phyloP scores from a whole-genome alignment of 1,140 invertebrate species.

The Scaptomyza montana region DNA sequence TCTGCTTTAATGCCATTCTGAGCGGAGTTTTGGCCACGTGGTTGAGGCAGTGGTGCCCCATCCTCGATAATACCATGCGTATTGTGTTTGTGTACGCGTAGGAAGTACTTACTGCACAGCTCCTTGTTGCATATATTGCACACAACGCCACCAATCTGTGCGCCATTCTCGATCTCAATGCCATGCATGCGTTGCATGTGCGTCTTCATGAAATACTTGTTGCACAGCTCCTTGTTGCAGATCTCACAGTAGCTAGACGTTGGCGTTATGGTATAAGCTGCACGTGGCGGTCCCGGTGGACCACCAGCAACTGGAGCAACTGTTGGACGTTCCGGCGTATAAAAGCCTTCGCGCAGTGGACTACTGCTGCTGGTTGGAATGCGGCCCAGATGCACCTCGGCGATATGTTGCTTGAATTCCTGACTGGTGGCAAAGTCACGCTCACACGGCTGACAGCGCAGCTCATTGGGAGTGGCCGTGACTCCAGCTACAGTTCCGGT shows the following conservation, averaged over 20 bases:
- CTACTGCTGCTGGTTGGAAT: slow-evolving; percentile 47
- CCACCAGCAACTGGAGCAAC: slow-evolving; percentile 46
- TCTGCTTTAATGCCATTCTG: slow-evolving; percentile 85
- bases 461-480: slow-evolving; percentile 54
- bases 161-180: slow-evolving; percentile 96
- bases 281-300: slow-evolving; percentile 48
- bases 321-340: slow-evolving; percentile 73
- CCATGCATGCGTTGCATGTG: slow-evolving; percentile 99
- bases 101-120: slow-evolving; percentile 98
- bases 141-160: slow-evolving; percentile 95
- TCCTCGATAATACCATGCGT: slow-evolving; percentile 97
- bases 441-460: slow-evolving; percentile 86
- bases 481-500: slow-evolving; percentile 27
- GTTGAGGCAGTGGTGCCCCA: slow-evolving; percentile 85
- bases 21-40: slow-evolving; percentile 75
- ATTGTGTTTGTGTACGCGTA: slow-evolving; percentile 98
- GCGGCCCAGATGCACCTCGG: slow-evolving; percentile 84
- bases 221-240: slow-evolving; percentile 99
- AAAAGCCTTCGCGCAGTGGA: slow-evolving; percentile 78
- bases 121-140: slow-evolving; percentile 99
- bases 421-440: slow-evolving; percentile 85
- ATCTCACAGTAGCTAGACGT: slow-evolving; percentile 98
- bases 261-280: slow-evolving; percentile 85
- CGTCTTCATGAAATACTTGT: slow-evolving; percentile 99
- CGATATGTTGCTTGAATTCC: slow-evolving; percentile 86